Evolutionary conservation across 2,797 vertebrate species (phyloP).

Genomic region (Lepidocolaptes lacrymiger): DNA sequence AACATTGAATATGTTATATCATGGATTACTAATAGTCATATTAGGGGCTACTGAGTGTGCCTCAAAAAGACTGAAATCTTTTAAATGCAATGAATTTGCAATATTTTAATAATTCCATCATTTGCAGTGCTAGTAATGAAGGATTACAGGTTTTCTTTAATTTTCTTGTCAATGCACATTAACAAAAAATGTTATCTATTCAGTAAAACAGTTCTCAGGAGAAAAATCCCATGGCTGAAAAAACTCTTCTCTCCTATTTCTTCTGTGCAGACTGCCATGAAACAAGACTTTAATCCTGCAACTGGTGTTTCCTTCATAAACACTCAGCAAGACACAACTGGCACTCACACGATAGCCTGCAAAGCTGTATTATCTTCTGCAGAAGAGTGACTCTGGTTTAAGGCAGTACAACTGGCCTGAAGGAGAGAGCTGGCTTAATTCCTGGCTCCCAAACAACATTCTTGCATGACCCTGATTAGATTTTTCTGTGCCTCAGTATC

Average conservation of each 20-base stretch:
- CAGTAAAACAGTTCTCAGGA: background rate
- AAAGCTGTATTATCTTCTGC: slow-evolving; percentile 18
- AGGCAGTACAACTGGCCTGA: slow-evolving; percentile 4
- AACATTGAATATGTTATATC: background rate
- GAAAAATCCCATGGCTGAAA: background rate
- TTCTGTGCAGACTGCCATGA: background rate
- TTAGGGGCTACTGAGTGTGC: background rate
- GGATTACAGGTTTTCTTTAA: background rate
- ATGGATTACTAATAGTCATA: background rate
- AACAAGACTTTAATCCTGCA: slow-evolving; percentile 24
- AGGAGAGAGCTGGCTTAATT: slow-evolving; percentile 24
- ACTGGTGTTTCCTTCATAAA: slow-evolving; percentile 30
- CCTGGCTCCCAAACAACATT: slow-evolving; percentile 33
- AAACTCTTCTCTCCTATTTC: background rate
- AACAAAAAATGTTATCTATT: background rate
- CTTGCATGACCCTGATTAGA: slow-evolving; percentile 42
- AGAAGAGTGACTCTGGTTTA: background rate
- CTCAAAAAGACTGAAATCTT: background rate
- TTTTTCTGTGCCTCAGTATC: slow-evolving; percentile 63
- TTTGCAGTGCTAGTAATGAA: background rate
- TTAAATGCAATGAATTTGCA: background rate
- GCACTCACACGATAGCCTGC: background rate
- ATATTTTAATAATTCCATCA: background rate
- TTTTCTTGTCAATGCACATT: background rate
- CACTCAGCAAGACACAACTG: slow-evolving; percentile 40